Conservation (phyloP, 2,797 vertebrate species). For the Ctenochaetus hawaiiensis region DNA sequence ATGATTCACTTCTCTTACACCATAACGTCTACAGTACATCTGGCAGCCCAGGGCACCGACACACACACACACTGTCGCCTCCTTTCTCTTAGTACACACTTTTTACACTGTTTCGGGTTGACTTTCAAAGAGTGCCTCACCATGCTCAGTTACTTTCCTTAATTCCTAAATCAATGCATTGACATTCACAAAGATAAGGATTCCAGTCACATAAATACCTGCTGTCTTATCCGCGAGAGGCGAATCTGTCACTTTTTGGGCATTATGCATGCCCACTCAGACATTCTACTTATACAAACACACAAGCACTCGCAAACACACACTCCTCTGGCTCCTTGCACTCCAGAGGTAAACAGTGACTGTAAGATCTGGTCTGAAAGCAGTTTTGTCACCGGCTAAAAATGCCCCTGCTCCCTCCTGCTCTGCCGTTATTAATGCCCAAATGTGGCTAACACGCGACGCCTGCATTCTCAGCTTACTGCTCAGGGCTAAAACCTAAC, state of each 20-base stretch:
- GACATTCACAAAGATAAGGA: slow-evolving; percentile 23
- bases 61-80: slow-evolving; percentile 21
- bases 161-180: slow-evolving; percentile 36
- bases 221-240: slow-evolving; percentile 3
- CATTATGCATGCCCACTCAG: slow-evolving; percentile 4
- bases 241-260: slow-evolving; percentile 3
- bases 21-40: slow-evolving; percentile 48
- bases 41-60: slow-evolving; percentile 31
- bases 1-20: slow-evolving; percentile 66
- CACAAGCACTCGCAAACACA: slow-evolving; percentile 10
- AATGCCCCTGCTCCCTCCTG: slow-evolving; percentile 31
- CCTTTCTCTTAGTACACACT: background rate
- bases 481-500: slow-evolving; percentile 50
- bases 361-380: slow-evolving; percentile 30
- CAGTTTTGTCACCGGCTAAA: slow-evolving; percentile 55
- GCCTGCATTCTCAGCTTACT: slow-evolving; percentile 33
- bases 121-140: slow-evolving; percentile 9
- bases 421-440: slow-evolving; percentile 48
- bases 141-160: slow-evolving; percentile 15
- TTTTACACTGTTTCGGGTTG: background rate
- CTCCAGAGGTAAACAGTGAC: slow-evolving; percentile 59
- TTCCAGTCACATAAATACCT: slow-evolving; percentile 6
- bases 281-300: slow-evolving; percentile 16
- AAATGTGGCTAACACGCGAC: slow-evolving; percentile 59
- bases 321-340: slow-evolving; percentile 57